These are phyloP conservation scores for Anomalospiza imberbis DNA, from an alignment of 2,797 vertebrate genomes.

Conservation along the genomic window DNA sequence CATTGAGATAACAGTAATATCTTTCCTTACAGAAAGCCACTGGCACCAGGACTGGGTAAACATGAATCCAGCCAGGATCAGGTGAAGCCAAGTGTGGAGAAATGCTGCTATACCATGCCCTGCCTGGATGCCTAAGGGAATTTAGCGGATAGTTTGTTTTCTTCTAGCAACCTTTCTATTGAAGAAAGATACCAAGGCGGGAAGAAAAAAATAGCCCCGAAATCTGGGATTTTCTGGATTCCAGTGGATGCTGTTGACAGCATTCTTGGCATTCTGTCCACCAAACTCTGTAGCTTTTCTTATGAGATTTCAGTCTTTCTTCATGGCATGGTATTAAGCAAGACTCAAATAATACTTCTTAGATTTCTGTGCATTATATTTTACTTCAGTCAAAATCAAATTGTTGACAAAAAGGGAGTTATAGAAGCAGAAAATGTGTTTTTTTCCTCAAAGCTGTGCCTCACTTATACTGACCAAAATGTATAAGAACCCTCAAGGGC, in stretches of 20 bases:
- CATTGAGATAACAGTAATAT: background rate
- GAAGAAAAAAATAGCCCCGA: background rate
- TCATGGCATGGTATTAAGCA: background rate
- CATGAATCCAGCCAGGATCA: background rate
- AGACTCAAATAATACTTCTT: background rate
- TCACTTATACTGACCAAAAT: background rate
- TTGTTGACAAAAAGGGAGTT: background rate
- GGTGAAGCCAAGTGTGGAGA: accelerated
- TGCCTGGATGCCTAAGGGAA: background rate
- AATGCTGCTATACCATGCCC: background rate
- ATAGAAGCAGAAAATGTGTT: accelerated
- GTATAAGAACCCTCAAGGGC: background rate
- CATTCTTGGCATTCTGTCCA: accelerated
- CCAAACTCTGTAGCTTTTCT: background rate
- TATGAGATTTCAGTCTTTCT: background rate
- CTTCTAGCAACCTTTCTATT: background rate
- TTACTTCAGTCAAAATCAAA: background rate
- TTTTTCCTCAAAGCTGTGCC: background rate
- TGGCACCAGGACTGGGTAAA: background rate
- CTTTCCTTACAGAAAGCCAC: background rate
- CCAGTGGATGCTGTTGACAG: background rate
- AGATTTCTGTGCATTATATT: background rate
- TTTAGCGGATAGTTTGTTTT: background rate
- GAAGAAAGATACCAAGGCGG: background rate
- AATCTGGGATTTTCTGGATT: background rate